These are phyloP conservation scores for Pseudochaenichthys georgianus DNA, from an alignment of 2,797 vertebrate species.

Conservation along the genomic window DNA sequence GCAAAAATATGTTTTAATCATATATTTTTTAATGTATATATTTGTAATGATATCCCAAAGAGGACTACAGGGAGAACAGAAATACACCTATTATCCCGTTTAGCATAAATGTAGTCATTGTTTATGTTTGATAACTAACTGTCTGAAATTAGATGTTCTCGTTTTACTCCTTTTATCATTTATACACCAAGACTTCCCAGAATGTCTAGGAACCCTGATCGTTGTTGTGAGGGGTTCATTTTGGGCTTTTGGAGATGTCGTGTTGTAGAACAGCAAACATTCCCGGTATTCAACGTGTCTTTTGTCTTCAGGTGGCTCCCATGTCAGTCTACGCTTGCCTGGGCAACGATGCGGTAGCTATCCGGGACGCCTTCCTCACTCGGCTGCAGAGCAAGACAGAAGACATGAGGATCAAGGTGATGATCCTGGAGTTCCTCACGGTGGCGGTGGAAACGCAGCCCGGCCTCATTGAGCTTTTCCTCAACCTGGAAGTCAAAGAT, in stretches of 20 bases:
- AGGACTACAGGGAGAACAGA: too few relatives aligned
- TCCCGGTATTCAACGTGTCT: fast-evolving
- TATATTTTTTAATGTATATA: too few relatives aligned
- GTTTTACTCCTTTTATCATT: too few relatives aligned
- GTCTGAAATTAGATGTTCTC: too few relatives aligned
- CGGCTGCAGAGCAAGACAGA: constrained; percentile 95
- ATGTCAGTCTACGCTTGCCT: constrained; percentile 99
- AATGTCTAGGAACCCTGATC: too few relatives aligned
- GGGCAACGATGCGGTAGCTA: constrained; percentile 93
- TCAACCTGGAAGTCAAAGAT: constrained; percentile 95
- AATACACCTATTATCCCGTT: too few relatives aligned
- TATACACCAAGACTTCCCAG: too few relatives aligned
- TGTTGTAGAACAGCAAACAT: background rate
- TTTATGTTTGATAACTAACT: too few relatives aligned
- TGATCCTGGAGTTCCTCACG: constrained; percentile 98
- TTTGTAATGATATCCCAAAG: too few relatives aligned
- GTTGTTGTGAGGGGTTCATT: too few relatives aligned
- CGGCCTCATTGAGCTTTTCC: constrained; percentile 97
- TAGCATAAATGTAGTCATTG: too few relatives aligned
- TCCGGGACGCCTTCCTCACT: constrained; percentile 95
- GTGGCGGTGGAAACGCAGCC: constrained; percentile 98
- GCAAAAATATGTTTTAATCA: too few relatives aligned
- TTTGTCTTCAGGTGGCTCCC: constrained; percentile 90
- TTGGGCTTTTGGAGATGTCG: background rate
- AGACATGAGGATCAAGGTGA: constrained; percentile 98